phyloP scores from a whole-genome alignment of 1,140 invertebrate genomes.

The Alviniconcha marisindica region DNA sequence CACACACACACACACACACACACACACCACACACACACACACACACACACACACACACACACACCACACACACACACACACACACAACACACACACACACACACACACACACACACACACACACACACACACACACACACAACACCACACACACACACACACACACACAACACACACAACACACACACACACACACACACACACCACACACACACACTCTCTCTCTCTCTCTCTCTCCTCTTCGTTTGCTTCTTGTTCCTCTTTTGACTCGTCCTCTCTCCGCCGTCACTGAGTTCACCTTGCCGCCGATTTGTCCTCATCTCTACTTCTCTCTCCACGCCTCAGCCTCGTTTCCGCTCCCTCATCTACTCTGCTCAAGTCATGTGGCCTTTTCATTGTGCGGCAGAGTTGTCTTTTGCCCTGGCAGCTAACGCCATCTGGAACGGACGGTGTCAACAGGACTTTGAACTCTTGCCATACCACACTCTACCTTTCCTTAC shows the following conservation, averaged over 20 bases:
- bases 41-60: too few species aligned
- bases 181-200: too few species aligned
- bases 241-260: background rate
- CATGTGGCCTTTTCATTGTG: conserved; percentile 38
- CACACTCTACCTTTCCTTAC: background rate
- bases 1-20: too few species aligned
- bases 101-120: too few species aligned
- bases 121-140: too few species aligned
- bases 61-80: too few species aligned
- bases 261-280: background rate
- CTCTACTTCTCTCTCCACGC: background rate
- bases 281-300: background rate
- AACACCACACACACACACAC: too few species aligned
- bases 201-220: background rate
- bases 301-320: too few species aligned
- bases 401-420: conserved; percentile 14
- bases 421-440: conserved; percentile 34
- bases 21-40: too few species aligned
- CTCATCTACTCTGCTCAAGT: conserved; percentile 22
- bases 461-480: background rate
- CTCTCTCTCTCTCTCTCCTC: background rate
- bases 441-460: background rate
- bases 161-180: too few species aligned
- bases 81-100: too few species aligned
- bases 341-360: background rate